Percentiles rank a stretch among this genome's conserved stretches.
phyloP scores from a whole-genome alignment of 2,113 vertebrate species.

The Rhinoptilus africanus region DNA sequence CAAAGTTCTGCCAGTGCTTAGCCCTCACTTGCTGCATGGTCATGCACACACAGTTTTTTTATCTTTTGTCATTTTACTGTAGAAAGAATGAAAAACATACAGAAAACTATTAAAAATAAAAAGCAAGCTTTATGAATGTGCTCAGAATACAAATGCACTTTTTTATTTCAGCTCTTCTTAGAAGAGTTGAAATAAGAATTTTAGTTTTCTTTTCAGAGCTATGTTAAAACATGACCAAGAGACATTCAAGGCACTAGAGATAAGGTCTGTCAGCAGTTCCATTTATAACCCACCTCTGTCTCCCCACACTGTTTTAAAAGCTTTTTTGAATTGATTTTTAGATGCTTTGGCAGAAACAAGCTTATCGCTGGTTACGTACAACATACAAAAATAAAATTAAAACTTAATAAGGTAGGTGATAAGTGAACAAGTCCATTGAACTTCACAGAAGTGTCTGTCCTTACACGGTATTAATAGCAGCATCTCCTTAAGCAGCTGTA shows the following conservation, averaged over 20 bases:
- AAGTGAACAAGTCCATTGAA: constrained; percentile 30
- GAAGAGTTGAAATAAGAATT: constrained; percentile 20
- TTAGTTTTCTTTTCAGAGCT: constrained; percentile 27
- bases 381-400: constrained; percentile 68
- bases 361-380: constrained; percentile 22
- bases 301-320: constrained; percentile 57
- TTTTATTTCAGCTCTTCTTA: neutral
- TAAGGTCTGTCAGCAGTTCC: constrained; percentile 69
- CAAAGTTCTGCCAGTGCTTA: neutral
- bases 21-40: neutral
- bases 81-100: neutral
- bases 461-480: neutral
- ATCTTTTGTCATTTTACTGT: neutral
- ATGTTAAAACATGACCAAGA: constrained; percentile 30
- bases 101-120: neutral
- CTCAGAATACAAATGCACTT: neutral
- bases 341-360: constrained; percentile 44
- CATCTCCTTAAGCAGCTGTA: neutral
- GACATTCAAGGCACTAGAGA: constrained; percentile 29
- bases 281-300: constrained; percentile 62
- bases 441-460: neutral
- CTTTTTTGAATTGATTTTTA: constrained; percentile 72
- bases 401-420: constrained; percentile 45
- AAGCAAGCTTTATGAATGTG: neutral
- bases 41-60: neutral